Conservation (phyloP, 2,888 invertebrate species). For the Biston betularia region DNA sequence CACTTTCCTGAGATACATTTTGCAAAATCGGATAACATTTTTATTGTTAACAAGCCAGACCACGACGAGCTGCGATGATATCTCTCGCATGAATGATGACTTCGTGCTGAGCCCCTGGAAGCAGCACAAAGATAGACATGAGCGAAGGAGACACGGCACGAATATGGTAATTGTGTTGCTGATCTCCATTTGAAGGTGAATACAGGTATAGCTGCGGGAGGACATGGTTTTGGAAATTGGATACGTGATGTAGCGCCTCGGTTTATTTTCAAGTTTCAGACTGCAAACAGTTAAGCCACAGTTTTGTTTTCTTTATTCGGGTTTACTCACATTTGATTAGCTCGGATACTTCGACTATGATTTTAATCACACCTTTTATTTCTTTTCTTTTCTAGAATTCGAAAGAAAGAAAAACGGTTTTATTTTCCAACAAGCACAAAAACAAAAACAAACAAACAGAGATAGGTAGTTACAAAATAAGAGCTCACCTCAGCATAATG, state of each 20-base stretch:
- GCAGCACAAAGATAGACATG: slow-evolving; percentile 72
- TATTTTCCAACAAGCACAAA: too few relatives aligned
- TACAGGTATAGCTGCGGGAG: slow-evolving; percentile 14
- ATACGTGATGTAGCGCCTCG: slow-evolving; percentile 8
- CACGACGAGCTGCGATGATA: slow-evolving; percentile 83
- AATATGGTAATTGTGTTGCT: slow-evolving; percentile 71
- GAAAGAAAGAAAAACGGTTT: too few relatives aligned
- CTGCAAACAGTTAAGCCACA: neutral
- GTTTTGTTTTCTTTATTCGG: too few relatives aligned
- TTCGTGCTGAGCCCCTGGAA: slow-evolving; percentile 83
- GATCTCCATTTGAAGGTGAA: slow-evolving; percentile 30
- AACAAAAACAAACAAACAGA: too few relatives aligned
- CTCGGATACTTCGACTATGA: too few relatives aligned
- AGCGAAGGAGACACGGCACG: slow-evolving; percentile 76
- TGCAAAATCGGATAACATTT: slow-evolving; percentile 82
- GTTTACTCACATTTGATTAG: too few relatives aligned
- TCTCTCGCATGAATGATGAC: slow-evolving; percentile 85
- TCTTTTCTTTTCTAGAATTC: too few relatives aligned
- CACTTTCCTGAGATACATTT: slow-evolving; percentile 78
- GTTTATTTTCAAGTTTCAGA: slow-evolving; percentile 2
- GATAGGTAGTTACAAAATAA: too few relatives aligned
- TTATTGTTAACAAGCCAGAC: slow-evolving; percentile 85
- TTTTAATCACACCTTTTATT: too few relatives aligned
- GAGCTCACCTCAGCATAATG: too few relatives aligned
- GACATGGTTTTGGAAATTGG: slow-evolving; percentile 35